phyloP scores from a whole-genome alignment of 2,113 vertebrate genomes.

The Cyprinodon brontotheroides region DNA sequence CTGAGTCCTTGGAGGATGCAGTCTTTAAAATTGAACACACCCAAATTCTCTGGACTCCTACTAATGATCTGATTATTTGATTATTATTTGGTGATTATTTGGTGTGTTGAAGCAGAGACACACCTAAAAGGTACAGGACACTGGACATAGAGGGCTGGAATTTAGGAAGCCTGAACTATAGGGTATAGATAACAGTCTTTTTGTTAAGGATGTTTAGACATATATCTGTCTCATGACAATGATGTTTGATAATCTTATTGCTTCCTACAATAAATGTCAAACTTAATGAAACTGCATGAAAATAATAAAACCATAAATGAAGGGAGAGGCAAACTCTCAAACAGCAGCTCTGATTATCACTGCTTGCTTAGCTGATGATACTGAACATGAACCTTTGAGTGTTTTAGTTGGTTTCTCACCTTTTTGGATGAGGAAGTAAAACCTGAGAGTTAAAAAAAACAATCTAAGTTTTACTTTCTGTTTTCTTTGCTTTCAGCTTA shows the following conservation, averaged over 20 bases:
- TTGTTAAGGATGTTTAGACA: slow-evolving; percentile 1
- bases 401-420: background rate
- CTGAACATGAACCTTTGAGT: rapidly evolving
- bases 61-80: no score
- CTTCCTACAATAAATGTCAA: slow-evolving; percentile 36
- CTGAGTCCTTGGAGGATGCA: no score
- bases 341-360: background rate
- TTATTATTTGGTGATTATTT: no score
- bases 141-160: no score
- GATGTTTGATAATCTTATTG: slow-evolving; percentile 45
- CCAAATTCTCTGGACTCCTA: no score
- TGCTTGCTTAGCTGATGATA: background rate
- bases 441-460: background rate
- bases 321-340: slow-evolving; percentile 6
- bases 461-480: background rate
- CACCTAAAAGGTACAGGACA: no score
- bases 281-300: slow-evolving; percentile 51
- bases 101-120: no score
- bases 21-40: no score
- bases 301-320: slow-evolving; percentile 55
- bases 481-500: slow-evolving; percentile 78
- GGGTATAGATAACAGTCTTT: background rate
- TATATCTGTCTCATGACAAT: slow-evolving; percentile 6
- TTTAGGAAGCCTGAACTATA: background rate
- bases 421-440: background rate